Evolutionary conservation across 2,888 invertebrate genomes (phyloP), one percentile per base, ranked within the genome.

Genomic region (Phengaris arion): DNA sequence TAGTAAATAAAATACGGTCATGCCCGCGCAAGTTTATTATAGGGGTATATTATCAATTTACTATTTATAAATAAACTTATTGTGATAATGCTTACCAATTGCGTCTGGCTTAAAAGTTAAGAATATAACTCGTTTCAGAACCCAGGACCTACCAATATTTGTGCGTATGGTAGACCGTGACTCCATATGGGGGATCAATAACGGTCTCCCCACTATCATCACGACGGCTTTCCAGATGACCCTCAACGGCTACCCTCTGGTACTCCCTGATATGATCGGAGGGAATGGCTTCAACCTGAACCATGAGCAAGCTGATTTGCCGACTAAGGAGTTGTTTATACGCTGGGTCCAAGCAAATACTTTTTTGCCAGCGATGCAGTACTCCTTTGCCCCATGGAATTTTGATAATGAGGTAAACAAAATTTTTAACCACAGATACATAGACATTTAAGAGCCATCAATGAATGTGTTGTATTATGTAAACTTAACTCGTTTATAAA

Each of bases 221-320:
- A 96, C 97, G 0, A 96, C 96, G 0, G 93, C 96, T 0, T 85
- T 97, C 13, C 95, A 96, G 82, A 93, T 94, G 92, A 94, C 91
- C 82, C 87, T 96, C 72, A 92, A 95, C 76, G 96, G 96, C 0
- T 96, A 96, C 86, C 95, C 96, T 0, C 94, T 95, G 81, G 96
- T 97, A 6, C 87, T 98, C 13, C 97, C 97, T 0, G 97, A 97
- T 84, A 97, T 97, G 96, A 95, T 96, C 72, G 96, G 96, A 0
- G 96, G 96, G 0, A 96, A 95, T 79, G 95, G 95, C 0, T 95
- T 92, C 82, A 91, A 94, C n/a, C 77, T 92, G 74, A 87, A 87
- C 78, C 88, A 93, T 76, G 89, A 86, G n/a, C 88, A 89, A 59
- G 86, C 92, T 0, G 94, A 92, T 35, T 84, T 89, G 0, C 93